phyloP scores from a whole-genome alignment of 2,797 vertebrate genomes.

The Neosilurus hyrtlii region DNA sequence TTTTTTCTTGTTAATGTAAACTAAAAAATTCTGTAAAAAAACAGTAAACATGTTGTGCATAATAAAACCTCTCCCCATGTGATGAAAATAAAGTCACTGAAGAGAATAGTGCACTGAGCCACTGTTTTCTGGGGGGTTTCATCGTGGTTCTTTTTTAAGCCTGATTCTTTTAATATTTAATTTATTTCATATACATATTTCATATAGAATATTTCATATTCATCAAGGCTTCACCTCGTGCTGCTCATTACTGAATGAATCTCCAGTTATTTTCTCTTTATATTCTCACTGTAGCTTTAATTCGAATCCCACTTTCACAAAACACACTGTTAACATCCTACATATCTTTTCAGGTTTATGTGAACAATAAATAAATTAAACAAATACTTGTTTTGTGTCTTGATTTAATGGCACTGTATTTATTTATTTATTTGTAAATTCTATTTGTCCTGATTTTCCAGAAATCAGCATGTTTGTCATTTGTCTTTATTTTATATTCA shows the following conservation, averaged over 20 bases:
- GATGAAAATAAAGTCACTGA: neutral
- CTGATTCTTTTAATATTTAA: neutral
- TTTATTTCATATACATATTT: neutral
- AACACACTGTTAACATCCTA: too few species aligned
- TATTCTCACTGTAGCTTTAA: neutral
- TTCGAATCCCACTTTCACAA: too few species aligned
- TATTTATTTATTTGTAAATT: neutral
- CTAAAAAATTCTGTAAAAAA: neutral
- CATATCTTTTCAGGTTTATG: neutral
- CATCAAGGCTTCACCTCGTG: neutral
- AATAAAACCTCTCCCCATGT: neutral
- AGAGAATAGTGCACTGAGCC: too few species aligned
- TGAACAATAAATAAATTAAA: neutral
- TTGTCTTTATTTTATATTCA: neutral
- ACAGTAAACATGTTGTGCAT: neutral
- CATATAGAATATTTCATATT: neutral
- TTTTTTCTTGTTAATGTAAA: neutral
- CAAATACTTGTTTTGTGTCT: neutral
- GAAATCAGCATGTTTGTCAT: neutral
- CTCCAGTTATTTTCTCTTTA: neutral
- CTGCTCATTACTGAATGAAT: neutral
- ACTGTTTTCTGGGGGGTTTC: too few species aligned
- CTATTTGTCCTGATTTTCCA: neutral
- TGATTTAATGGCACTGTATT: neutral
- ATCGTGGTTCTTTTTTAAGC: too few species aligned